Percentiles rank a stretch among this genome's conserved stretches.
phyloP scores from a whole-genome alignment of 2,888 invertebrate species.

The Hypomecis atomaria region DNA sequence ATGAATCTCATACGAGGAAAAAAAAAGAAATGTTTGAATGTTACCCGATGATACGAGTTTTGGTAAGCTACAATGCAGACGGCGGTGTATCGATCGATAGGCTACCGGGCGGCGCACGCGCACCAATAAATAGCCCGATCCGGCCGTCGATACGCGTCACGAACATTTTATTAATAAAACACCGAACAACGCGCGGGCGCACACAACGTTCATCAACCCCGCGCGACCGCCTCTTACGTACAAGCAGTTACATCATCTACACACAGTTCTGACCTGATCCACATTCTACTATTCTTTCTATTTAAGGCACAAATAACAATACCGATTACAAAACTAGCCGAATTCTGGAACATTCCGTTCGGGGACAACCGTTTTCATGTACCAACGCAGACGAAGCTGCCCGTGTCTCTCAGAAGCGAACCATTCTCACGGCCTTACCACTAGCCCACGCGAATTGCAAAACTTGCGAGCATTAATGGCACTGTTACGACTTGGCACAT shows the following conservation, averaged over 20 bases:
- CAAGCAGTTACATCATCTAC: slow-evolving; percentile 65
- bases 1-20: too few relatives aligned
- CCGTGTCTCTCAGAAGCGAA: slow-evolving; percentile 46
- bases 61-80: slow-evolving; percentile 41
- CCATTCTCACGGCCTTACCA: slow-evolving; percentile 75
- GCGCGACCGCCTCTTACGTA: slow-evolving; percentile 63
- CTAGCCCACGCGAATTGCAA: slow-evolving; percentile 59
- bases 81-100: slow-evolving; percentile 60
- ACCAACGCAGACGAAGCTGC: slow-evolving; percentile 53
- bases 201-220: slow-evolving; percentile 78
- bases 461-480: slow-evolving; percentile 58
- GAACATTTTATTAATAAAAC: slow-evolving; percentile 81
- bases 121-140: slow-evolving; percentile 79
- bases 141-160: slow-evolving; percentile 78
- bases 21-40: not conserved
- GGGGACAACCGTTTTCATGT: slow-evolving; percentile 52
- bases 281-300: slow-evolving; percentile 50
- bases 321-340: slow-evolving; percentile 26
- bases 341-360: slow-evolving; percentile 51
- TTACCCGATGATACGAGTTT: slow-evolving; percentile 19
- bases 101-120: slow-evolving; percentile 59
- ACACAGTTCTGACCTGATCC: slow-evolving; percentile 53
- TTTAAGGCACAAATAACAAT: slow-evolving; percentile 37
- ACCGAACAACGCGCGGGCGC: slow-evolving; percentile 66
- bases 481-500: slow-evolving; percentile 47